phyloP scores from a whole-genome alignment of 2,888 invertebrate genomes.

The Cynaeus angustus region DNA sequence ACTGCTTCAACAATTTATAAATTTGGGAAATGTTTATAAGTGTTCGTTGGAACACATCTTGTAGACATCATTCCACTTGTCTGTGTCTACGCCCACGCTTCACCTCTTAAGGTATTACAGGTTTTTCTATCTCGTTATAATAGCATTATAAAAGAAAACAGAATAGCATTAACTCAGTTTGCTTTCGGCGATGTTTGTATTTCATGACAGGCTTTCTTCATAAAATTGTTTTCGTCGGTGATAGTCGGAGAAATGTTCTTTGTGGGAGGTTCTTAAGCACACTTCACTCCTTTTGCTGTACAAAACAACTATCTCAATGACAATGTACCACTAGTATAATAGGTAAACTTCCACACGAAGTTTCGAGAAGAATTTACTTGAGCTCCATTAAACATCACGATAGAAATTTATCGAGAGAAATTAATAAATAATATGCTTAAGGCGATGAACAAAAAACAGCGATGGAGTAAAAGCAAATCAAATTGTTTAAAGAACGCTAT shows the following conservation, averaged over 20 bases:
- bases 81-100: conserved; percentile 46
- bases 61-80: conserved; percentile 47
- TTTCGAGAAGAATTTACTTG: too few relatives aligned
- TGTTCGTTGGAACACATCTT: conserved; percentile 44
- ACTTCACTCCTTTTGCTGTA: background rate
- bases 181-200: conserved; percentile 51
- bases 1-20: too few relatives aligned
- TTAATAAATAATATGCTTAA: too few relatives aligned
- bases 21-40: too few relatives aligned
- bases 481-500: conserved; percentile 30
- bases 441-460: too few relatives aligned
- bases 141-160: conserved; percentile 59
- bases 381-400: too few relatives aligned
- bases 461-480: conserved; percentile 10
- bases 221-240: conserved; percentile 40
- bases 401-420: too few relatives aligned
- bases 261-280: conserved; percentile 17
- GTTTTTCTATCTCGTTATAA: conserved; percentile 60
- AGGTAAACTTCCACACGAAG: too few relatives aligned
- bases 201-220: conserved; percentile 46
- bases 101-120: conserved; percentile 58
- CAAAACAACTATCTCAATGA: conserved; percentile 17
- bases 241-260: conserved; percentile 8
- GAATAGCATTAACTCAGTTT: conserved; percentile 54
- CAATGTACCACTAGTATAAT: background rate